These are phyloP conservation scores for Yoshiicerus persimilis DNA, from an alignment of 1,140 invertebrate genomes.

Conservation along the genomic window DNA sequence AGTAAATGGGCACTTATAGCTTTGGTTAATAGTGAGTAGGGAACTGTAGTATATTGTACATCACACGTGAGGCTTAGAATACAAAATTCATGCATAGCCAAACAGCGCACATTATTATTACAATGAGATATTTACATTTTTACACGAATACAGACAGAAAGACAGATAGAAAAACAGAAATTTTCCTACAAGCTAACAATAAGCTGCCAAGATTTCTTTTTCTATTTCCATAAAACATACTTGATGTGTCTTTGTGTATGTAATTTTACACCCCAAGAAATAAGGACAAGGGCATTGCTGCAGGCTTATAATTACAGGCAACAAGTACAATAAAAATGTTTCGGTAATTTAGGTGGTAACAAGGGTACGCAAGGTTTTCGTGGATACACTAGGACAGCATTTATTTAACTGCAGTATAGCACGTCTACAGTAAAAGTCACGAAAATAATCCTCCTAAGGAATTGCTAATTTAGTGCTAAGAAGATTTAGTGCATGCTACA, in stretches of 20 bases:
- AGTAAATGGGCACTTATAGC: too few species aligned
- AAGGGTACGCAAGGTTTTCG: background rate
- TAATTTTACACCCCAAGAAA: background rate
- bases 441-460: too few species aligned
- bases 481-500: too few species aligned
- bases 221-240: background rate
- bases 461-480: too few species aligned
- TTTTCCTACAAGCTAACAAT: background rate
- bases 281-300: background rate
- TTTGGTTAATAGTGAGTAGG: too few species aligned
- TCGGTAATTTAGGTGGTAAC: background rate
- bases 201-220: background rate
- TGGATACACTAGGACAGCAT: too few species aligned
- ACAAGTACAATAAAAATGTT: background rate
- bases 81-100: background rate
- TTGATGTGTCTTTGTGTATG: background rate
- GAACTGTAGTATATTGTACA: too few species aligned
- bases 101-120: background rate
- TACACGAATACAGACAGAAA: background rate
- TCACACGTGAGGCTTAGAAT: background rate
- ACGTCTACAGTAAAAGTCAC: too few species aligned
- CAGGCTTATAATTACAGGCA: background rate
- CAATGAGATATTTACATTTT: background rate
- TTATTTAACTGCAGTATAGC: too few species aligned
- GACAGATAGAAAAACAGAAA: background rate